A percentile compares a stretch with the other conserved stretches of the same genome.
phyloP scores from a whole-genome alignment of 2,888 invertebrate genomes.

The Bugulina stolonifera region DNA sequence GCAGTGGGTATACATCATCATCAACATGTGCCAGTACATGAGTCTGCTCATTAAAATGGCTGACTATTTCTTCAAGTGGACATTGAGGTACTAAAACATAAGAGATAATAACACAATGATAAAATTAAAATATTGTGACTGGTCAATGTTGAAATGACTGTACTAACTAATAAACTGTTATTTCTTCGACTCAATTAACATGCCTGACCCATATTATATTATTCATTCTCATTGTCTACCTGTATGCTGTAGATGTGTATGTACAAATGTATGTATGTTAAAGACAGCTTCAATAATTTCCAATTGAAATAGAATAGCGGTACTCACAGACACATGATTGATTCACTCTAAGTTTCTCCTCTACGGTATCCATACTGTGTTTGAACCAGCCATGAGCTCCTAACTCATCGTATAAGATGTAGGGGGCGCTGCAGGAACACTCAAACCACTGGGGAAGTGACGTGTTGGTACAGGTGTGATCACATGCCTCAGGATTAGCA shows the following conservation, averaged over 20 bases:
- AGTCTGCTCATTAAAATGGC: background rate
- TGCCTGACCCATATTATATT: too few species aligned
- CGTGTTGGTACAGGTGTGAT: background rate
- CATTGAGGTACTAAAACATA: slow-evolving; percentile 4
- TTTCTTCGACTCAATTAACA: too few species aligned
- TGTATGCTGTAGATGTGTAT: too few species aligned
- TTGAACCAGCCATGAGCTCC: background rate
- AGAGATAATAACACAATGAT: too few species aligned
- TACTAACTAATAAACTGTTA: too few species aligned
- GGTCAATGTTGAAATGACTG: too few species aligned
- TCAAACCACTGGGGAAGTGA: slow-evolving; percentile 7
- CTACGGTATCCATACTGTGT: background rate
- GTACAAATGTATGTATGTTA: too few species aligned
- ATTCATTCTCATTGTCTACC: too few species aligned
- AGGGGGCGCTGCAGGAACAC: slow-evolving; percentile 6
- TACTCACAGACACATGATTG: slow-evolving; percentile 22
- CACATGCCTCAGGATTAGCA: background rate
- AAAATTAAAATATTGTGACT: too few species aligned
- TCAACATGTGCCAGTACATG: background rate
- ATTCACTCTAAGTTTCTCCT: background rate
- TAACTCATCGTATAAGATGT: background rate
- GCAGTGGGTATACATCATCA: background rate
- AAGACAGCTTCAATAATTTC: too few species aligned
- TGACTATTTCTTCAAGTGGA: background rate
- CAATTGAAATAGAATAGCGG: too few species aligned